Evolutionary conservation across 2,888 invertebrate species (phyloP).

Genomic region (Sarcophaga rosellei): DNA sequence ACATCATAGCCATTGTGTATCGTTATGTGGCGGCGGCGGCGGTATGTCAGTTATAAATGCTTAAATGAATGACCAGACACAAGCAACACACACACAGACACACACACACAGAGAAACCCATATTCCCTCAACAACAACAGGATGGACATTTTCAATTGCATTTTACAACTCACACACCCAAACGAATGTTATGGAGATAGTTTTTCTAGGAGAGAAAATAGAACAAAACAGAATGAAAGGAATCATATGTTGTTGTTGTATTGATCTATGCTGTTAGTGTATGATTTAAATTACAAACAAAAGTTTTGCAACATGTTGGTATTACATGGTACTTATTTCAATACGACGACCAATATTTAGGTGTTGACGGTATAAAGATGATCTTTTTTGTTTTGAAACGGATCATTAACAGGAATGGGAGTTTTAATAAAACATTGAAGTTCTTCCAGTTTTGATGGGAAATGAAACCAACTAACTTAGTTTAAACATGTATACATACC

Average conservation of each 20-base stretch:
- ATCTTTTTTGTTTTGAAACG: constrained; percentile 9
- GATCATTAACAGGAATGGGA: constrained; percentile 23
- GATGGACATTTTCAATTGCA: constrained; percentile 50
- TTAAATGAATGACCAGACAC: constrained; percentile 53
- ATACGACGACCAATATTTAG: neutral
- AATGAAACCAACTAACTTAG: constrained; percentile 19
- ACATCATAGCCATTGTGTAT: neutral
- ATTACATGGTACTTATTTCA: constrained; percentile 10
- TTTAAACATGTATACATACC: neutral
- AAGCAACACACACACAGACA: no score
- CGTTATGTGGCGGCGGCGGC: constrained; percentile 33
- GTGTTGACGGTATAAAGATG: constrained; percentile 43
- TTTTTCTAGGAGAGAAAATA: neutral
- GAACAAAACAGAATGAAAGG: neutral
- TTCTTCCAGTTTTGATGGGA: neutral
- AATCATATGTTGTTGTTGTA: constrained; percentile 1
- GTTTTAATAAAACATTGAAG: constrained; percentile 12
- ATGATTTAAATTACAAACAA: constrained; percentile 6
- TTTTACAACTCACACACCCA: neutral
- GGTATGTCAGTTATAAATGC: constrained; percentile 45
- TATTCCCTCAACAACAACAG: constrained; percentile 41
- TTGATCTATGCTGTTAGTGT: constrained; percentile 3
- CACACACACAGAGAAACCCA: neutral
- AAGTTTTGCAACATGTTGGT: neutral
- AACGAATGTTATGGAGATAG: constrained; percentile 14